Conservation (phyloP, 2,888 invertebrate species). For the Ecdyonurus torrentis region DNA sequence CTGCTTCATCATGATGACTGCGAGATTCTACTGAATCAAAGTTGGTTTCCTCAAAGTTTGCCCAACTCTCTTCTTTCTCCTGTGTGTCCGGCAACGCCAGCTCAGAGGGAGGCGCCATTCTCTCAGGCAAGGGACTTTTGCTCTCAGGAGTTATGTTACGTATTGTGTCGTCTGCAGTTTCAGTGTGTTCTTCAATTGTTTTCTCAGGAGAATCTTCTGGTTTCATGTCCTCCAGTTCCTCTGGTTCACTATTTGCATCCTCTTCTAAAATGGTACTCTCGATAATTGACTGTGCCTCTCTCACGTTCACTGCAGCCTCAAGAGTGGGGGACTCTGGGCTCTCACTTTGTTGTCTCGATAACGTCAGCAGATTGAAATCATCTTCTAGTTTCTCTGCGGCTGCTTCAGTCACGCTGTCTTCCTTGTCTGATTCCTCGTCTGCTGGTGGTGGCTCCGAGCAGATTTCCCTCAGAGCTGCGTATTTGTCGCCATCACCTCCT, state of each 20-base stretch:
- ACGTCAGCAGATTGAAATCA: slow-evolving; percentile 14
- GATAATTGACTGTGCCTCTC: slow-evolving; percentile 19
- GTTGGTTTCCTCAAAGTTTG: slow-evolving; percentile 33
- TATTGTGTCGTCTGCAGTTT: slow-evolving; percentile 3
- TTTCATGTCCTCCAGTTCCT: not conserved
- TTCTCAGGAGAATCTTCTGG: not conserved
- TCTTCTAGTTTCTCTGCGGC: slow-evolving; percentile 9
- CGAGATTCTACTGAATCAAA: slow-evolving; percentile 22
- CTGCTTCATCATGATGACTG: slow-evolving; percentile 24
- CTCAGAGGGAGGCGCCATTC: slow-evolving; percentile 14
- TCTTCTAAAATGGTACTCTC: slow-evolving; percentile 20
- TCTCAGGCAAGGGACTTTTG: slow-evolving; percentile 1
- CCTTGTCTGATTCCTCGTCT: slow-evolving; percentile 20
- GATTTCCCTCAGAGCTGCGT: slow-evolving; percentile 59
- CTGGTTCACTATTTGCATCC: slow-evolving; percentile 11
- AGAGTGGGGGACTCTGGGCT: slow-evolving; percentile 18
- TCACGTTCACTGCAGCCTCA: slow-evolving; percentile 14
- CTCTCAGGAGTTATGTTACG: not conserved
- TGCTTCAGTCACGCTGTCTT: slow-evolving; percentile 16
- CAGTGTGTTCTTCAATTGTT: slow-evolving; percentile 5
- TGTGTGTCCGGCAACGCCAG: slow-evolving; percentile 28
- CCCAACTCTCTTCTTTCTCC: slow-evolving; percentile 24
- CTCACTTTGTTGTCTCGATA: slow-evolving; percentile 18
- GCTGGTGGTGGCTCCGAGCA: slow-evolving; percentile 22
- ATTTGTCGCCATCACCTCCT: slow-evolving; percentile 40